Evolutionary conservation across 2,797 vertebrate species (phyloP).

Genomic region (Sorex maritimensis): DNA sequence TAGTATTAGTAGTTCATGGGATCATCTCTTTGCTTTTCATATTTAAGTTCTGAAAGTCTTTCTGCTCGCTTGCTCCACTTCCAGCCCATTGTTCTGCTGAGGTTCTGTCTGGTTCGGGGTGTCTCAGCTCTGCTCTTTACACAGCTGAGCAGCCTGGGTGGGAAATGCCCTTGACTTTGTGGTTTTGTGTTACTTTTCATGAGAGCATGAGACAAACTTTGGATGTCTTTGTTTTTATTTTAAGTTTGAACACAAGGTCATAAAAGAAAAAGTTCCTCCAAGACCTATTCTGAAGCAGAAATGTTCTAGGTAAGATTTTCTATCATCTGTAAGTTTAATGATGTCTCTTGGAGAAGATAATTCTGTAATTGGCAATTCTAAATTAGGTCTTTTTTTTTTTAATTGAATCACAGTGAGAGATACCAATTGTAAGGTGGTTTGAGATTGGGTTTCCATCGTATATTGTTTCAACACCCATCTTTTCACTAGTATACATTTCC

Average conservation of each 20-base stretch:
- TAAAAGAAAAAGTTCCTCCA: constrained; percentile 90
- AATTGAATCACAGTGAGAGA: too few relatives aligned
- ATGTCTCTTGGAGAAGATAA: constrained; percentile 55
- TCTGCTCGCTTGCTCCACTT: constrained; percentile 55
- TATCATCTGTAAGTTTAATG: constrained; percentile 19
- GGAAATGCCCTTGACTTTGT: constrained; percentile 56
- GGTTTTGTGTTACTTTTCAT: constrained; percentile 72
- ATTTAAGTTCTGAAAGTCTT: constrained; percentile 40
- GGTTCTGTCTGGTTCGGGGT: constrained; percentile 52
- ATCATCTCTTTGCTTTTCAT: constrained; percentile 26
- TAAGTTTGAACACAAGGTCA: constrained; percentile 95
- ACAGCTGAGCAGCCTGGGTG: constrained; percentile 15
- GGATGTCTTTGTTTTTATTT: constrained; percentile 83
- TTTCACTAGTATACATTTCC: too few relatives aligned
- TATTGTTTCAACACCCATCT: too few relatives aligned
- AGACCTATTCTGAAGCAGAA: constrained; percentile 93
- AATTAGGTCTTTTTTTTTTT: background rate
- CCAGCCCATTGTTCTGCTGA: constrained; percentile 66
- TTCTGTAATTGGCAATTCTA: constrained; percentile 66
- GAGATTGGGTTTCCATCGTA: too few relatives aligned
- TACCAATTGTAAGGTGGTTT: too few relatives aligned
- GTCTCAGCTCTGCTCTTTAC: constrained; percentile 38
- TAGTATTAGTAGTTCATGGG: background rate
- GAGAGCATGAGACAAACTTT: constrained; percentile 67
- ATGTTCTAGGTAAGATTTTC: constrained; percentile 94